These are phyloP conservation scores for Cotesia typhae DNA, from an alignment of 1,140 invertebrate genomes.

Conservation along the genomic window DNA sequence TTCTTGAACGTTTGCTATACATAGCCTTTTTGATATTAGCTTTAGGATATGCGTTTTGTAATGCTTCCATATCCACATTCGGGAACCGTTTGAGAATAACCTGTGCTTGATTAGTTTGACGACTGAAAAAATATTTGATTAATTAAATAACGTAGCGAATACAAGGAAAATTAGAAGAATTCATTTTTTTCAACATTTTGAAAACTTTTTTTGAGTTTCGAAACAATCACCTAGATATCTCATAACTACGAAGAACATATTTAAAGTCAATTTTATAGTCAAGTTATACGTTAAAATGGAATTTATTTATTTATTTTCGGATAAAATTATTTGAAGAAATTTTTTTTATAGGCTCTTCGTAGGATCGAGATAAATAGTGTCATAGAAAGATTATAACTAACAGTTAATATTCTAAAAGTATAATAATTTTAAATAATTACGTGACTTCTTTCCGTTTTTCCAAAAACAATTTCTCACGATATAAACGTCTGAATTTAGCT, in stretches of 20 bases:
- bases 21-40: slow-evolving; percentile 77
- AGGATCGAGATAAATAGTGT: too few species aligned
- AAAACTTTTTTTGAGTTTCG: too few species aligned
- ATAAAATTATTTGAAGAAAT: too few species aligned
- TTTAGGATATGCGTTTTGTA: slow-evolving; percentile 79
- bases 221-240: too few species aligned
- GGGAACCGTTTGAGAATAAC: slow-evolving; percentile 78
- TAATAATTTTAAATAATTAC: slow-evolving; percentile 53
- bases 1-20: slow-evolving; percentile 66
- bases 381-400: too few species aligned
- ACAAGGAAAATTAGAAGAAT: too few species aligned
- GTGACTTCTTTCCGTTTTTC: slow-evolving; percentile 67
- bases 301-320: too few species aligned
- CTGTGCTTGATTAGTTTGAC: slow-evolving; percentile 73
- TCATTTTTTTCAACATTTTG: too few species aligned
- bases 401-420: background rate
- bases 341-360: too few species aligned
- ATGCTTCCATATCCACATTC: slow-evolving; percentile 75
- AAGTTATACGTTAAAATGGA: too few species aligned
- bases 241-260: too few species aligned
- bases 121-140: slow-evolving; percentile 63
- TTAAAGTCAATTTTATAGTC: too few species aligned
- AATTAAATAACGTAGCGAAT: slow-evolving; percentile 2
- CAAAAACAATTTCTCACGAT: slow-evolving; percentile 73
- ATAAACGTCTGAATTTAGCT: slow-evolving; percentile 71